Conservation (phyloP, 2,797 vertebrate species). For the Zenarchopterus dispar region DNA sequence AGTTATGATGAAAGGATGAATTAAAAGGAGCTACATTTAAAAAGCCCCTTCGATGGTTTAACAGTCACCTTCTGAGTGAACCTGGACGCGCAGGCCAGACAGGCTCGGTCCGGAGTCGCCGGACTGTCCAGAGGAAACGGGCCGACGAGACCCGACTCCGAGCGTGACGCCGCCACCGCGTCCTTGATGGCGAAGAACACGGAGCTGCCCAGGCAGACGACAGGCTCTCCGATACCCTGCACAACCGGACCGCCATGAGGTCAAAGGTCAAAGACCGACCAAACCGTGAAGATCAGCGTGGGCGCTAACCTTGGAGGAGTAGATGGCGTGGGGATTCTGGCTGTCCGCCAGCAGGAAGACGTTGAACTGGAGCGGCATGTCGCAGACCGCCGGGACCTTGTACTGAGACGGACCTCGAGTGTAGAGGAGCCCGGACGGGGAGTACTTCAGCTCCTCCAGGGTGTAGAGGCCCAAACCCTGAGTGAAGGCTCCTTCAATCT, state of each 20-base stretch:
- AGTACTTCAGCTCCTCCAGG: constrained; percentile 88
- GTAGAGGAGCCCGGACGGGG: constrained; percentile 84
- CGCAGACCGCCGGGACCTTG: constrained; percentile 87
- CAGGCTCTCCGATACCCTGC: constrained; percentile 90
- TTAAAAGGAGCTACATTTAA: too few species aligned
- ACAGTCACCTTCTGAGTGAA: constrained; percentile 86
- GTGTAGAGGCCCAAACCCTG: constrained; percentile 89
- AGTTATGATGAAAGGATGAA: too few species aligned
- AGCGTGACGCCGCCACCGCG: constrained; percentile 79
- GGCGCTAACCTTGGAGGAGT: constrained; percentile 87
- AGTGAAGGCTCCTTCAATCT: constrained; percentile 89
- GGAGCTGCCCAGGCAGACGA: constrained; percentile 87
- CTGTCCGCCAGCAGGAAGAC: constrained; percentile 82
- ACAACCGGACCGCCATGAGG: background rate
- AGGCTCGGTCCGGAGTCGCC: constrained; percentile 84
- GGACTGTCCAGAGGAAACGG: constrained; percentile 85
- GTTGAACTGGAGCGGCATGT: constrained; percentile 83
- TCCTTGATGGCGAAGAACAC: constrained; percentile 91
- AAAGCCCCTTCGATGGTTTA: too few species aligned
- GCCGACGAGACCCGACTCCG: constrained; percentile 74
- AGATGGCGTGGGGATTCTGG: constrained; percentile 86
- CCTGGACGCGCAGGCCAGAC: constrained; percentile 82
- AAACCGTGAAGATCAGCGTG: too few species aligned
- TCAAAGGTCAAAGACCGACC: too few species aligned
- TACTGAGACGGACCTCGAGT: constrained; percentile 86